A percentile compares a stretch with the other conserved stretches of the same genome.
phyloP scores from a whole-genome alignment of 1,140 invertebrate species.

The Mactra quadrangularis region DNA sequence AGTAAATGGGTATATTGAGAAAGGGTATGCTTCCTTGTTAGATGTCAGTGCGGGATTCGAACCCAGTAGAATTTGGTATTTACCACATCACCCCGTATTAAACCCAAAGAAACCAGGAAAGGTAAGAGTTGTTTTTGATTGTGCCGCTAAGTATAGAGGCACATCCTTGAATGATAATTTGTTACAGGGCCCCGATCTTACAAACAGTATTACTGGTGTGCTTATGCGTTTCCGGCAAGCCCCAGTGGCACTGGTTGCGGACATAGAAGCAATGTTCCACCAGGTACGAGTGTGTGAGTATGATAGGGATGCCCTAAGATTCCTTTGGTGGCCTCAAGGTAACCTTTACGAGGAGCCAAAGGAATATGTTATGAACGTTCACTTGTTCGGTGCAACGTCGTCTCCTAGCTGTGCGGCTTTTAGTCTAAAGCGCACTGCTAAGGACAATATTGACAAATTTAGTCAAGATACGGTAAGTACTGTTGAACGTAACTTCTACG shows the following conservation, averaged over 20 bases:
- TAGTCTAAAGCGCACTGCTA: not conserved
- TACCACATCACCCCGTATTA: slow-evolving; percentile 66
- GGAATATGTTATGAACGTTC: slow-evolving; percentile 32
- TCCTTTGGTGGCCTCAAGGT: slow-evolving; percentile 10
- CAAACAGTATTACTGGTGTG: not conserved
- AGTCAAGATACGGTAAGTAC: not conserved
- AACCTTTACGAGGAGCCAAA: not conserved
- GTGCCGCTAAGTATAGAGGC: slow-evolving; percentile 59
- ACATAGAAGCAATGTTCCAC: slow-evolving; percentile 41
- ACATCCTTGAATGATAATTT: slow-evolving; percentile 69
- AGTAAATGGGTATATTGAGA: slow-evolving; percentile 8
- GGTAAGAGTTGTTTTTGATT: slow-evolving; percentile 69
- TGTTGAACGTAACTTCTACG: too few species aligned
- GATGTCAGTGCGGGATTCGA: not conserved
- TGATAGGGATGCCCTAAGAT: slow-evolving; percentile 2
- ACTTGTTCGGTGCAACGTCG: slow-evolving; percentile 62
- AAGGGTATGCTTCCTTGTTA: slow-evolving; percentile 3
- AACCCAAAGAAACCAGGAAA: slow-evolving; percentile 64
- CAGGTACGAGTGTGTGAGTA: not conserved
- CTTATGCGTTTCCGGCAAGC: slow-evolving; percentile 23
- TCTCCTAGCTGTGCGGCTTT: slow-evolving; percentile 53
- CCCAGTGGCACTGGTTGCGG: not conserved
- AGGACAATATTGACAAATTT: not conserved
- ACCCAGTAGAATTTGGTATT: slow-evolving; percentile 30
- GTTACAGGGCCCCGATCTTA: slow-evolving; percentile 9